Evolutionary conservation across 1,140 invertebrate species (phyloP), one percentile per base, ranked within the genome.

Genomic region (Mylabris phalerata): DNA sequence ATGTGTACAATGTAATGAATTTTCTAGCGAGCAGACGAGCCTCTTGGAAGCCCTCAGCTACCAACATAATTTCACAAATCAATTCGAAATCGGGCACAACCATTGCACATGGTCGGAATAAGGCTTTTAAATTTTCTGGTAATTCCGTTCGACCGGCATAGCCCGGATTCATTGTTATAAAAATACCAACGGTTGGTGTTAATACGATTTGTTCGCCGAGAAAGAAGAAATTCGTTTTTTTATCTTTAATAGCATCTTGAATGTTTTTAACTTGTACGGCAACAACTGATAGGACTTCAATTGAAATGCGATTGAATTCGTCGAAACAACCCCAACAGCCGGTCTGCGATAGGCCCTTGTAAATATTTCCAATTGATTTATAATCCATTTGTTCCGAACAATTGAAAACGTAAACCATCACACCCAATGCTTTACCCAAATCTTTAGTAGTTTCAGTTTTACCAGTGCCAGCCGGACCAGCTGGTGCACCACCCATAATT

Each of bases 331-430:
- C 92, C 92, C 93, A 96, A 5, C 92, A 89, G n/a, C 93, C 93
- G 7, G 92, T 92, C 75, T 95, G 92, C 2, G 91, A 84, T 24
- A 96, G 75, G 10, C 83, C 91, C 89, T 88, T 95, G 75, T 93
- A 94, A 71, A 95, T 95, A 73, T 92, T 93, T 40, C 89, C 92
- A 67, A 90, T 88, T 4, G 92, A 95, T 55, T 90, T 91, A 74
- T 95, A 96, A 75, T 96, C 93, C 92, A 96, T 95, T 79, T 95
- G 92, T 73, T 96, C 92, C 0, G 93, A 95, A 73, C 93, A 95
- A 73, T 96, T 96, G 75, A 95, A 96, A 0, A 96, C 93, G 67
- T 95, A 95, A 0, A 95, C 92, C 90, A 95, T 93, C 65, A 94
- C 89, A 25, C 92, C 93, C 0, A 96, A 76, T 7, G 92, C 91